Percentiles rank a stretch among this genome's conserved stretches.
Evolutionary conservation across 2,888 invertebrate genomes (phyloP).

Genomic region (Apotomis betuletana): DNA sequence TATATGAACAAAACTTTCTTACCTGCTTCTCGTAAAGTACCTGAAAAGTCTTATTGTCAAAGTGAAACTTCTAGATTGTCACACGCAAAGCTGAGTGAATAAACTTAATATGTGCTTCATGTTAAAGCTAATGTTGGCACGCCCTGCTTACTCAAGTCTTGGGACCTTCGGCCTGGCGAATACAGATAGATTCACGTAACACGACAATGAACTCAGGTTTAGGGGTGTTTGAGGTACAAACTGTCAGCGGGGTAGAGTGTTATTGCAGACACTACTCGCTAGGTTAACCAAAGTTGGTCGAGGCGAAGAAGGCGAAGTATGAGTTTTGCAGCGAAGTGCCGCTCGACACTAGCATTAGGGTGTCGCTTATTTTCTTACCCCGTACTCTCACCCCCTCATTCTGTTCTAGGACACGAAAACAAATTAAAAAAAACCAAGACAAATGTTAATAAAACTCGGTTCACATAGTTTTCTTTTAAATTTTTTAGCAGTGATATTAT

Average conservation of each 20-base stretch:
- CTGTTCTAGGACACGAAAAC: no score
- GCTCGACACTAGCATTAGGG: no score
- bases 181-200: constrained; percentile 39
- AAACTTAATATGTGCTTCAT: constrained; percentile 3
- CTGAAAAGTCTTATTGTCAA: background rate
- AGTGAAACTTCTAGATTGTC: background rate
- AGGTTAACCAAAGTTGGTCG: no score
- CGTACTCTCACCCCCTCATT: no score
- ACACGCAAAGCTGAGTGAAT: background rate
- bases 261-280: no score
- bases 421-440: no score
- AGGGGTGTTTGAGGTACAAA: background rate
- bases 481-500: no score
- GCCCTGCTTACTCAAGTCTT: constrained; percentile 28
- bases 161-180: constrained; percentile 33
- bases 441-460: no score
- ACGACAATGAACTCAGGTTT: constrained; percentile 37
- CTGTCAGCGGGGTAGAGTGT: background rate
- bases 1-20: background rate
- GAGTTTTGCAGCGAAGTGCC: no score
- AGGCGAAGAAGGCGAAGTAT: no score
- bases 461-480: no score
- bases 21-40: background rate
- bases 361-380: no score
- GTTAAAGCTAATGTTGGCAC: constrained; percentile 20